Conservation (phyloP, 2,113 vertebrate species). For the Lycocorax pyrrhopterus region DNA sequence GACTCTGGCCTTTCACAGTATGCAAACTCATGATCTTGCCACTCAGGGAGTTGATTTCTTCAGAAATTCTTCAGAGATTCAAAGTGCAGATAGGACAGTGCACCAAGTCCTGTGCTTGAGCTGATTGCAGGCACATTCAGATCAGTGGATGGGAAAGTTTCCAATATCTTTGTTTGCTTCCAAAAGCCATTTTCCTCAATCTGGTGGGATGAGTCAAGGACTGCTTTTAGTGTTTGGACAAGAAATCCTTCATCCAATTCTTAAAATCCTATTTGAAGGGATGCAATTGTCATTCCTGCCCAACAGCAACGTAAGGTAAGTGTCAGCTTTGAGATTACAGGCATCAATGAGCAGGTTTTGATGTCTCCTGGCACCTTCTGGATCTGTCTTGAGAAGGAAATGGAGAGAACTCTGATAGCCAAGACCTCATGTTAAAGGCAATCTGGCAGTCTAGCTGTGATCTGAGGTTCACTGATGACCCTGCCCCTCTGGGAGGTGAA, state of each 20-base stretch:
- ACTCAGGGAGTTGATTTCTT: neutral
- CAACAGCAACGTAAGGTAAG: neutral
- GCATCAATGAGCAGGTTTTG: neutral
- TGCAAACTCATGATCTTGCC: neutral
- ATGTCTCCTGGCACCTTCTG: neutral
- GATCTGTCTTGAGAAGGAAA: neutral
- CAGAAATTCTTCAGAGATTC: slow-evolving; percentile 29
- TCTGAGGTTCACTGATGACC: neutral
- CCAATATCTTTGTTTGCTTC: neutral
- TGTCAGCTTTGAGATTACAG: neutral
- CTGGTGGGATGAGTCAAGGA: neutral
- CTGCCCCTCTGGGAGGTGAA: neutral
- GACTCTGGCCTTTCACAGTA: neutral
- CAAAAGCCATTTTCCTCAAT: neutral
- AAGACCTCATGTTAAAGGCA: neutral
- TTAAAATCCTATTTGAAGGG: neutral
- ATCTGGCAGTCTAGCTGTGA: neutral
- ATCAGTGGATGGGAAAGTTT: neutral
- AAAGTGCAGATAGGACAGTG: neutral
- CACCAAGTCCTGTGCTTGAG: neutral
- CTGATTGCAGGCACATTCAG: neutral
- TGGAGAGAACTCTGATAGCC: neutral
- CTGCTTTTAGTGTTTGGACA: neutral
- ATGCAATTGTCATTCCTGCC: neutral
- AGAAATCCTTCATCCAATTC: neutral